These are phyloP conservation scores for Phaonia tiefii DNA, from an alignment of 2,888 invertebrate species.

Conservation along the genomic window DNA sequence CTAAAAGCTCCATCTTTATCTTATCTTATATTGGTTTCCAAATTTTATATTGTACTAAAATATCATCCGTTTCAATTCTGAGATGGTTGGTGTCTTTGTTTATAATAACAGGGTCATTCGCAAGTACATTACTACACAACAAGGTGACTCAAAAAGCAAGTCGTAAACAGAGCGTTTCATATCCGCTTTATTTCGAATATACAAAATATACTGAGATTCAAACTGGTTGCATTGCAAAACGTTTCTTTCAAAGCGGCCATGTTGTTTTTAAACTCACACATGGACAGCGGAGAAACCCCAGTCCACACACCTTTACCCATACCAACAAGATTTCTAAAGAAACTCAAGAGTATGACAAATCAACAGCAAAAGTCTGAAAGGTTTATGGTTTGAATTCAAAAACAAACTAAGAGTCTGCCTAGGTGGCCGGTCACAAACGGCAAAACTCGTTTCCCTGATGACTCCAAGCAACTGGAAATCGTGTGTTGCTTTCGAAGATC, in stretches of 20 bases:
- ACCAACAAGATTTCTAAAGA: constrained; percentile 51
- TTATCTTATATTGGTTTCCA: no score
- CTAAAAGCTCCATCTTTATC: no score
- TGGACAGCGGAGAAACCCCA: not conserved
- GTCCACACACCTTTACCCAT: constrained; percentile 2
- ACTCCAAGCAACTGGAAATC: constrained; percentile 60
- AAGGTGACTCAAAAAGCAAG: no score
- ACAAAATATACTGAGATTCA: no score
- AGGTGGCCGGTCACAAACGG: constrained; percentile 60
- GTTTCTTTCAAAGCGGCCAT: constrained; percentile 62
- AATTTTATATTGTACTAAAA: no score
- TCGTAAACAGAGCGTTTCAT: no score
- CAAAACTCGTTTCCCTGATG: constrained; percentile 56
- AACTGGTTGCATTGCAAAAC: no score
- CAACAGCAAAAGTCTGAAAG: constrained; percentile 32
- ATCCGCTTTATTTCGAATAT: no score
- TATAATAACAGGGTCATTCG: no score
- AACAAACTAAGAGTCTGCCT: constrained; percentile 47
- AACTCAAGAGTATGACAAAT: constrained; percentile 67
- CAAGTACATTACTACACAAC: no score
- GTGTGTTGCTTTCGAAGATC: constrained; percentile 41
- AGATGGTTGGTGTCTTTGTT: no score
- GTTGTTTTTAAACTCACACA: constrained; percentile 63
- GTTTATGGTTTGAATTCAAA: constrained; percentile 6
- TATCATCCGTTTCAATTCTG: no score